Evolutionary conservation across 2,797 vertebrate genomes (phyloP).

Genomic region (Hafferia zeledoni): DNA sequence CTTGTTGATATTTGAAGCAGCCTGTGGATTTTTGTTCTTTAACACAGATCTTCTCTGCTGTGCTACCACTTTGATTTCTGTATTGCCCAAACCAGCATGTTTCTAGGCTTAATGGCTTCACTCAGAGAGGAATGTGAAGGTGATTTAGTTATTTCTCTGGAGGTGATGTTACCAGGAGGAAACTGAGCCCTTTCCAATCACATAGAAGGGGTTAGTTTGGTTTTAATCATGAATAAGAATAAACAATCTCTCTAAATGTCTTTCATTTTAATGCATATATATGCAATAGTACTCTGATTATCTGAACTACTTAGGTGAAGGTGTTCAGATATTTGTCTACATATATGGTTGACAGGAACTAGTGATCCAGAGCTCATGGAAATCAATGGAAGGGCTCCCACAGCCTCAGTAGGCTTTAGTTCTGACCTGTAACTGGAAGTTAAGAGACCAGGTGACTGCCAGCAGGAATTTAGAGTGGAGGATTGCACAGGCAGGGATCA

Average conservation of each 20-base stretch:
- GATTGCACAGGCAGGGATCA: constrained; percentile 43
- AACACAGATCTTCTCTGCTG: constrained; percentile 83
- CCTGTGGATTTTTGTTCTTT: constrained; percentile 89
- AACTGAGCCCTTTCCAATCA: constrained; percentile 72
- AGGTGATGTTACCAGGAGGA: constrained; percentile 79
- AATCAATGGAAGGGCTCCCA: constrained; percentile 55
- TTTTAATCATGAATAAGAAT: constrained; percentile 58
- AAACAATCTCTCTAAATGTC: constrained; percentile 71
- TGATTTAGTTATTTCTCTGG: constrained; percentile 82
- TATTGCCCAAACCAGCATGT: constrained; percentile 87
- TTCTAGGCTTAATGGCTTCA: constrained; percentile 89
- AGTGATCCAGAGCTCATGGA: neutral
- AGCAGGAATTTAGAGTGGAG: constrained; percentile 54
- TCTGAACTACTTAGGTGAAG: neutral
- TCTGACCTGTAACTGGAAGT: constrained; percentile 34
- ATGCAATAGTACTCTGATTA: neutral
- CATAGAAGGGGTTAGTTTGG: constrained; percentile 37
- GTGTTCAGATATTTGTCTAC: neutral
- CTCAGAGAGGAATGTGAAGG: constrained; percentile 82
- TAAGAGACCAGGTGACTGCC: constrained; percentile 54
- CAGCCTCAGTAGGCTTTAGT: constrained; percentile 37
- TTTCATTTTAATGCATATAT: neutral
- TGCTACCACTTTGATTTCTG: constrained; percentile 84
- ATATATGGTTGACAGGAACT: neutral
- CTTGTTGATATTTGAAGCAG: constrained; percentile 89